Percentiles rank a stretch among this genome's conserved stretches.
Evolutionary conservation across 1,140 invertebrate genomes (phyloP).

Genomic region (Drosophila kikkawai): DNA sequence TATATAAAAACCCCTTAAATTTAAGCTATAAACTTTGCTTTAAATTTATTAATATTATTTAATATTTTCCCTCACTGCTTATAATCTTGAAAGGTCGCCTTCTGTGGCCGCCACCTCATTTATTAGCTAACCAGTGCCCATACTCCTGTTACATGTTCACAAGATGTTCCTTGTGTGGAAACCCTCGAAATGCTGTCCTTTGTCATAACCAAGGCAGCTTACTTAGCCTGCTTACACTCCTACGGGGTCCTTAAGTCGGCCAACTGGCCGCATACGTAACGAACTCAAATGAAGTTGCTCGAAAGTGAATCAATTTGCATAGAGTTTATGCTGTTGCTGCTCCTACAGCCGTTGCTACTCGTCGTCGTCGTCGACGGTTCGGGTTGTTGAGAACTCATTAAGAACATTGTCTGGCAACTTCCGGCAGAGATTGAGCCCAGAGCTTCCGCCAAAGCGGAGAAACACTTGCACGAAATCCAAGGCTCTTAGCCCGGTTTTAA

Average conservation of each 20-base stretch:
- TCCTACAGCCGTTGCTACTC: constrained; percentile 24
- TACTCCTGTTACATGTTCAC: constrained; percentile 17
- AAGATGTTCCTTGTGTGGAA: constrained; percentile 27
- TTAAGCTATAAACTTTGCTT: too few relatives aligned
- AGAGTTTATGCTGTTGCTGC: constrained; percentile 59
- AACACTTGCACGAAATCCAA: constrained; percentile 49
- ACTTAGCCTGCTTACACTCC: constrained; percentile 41
- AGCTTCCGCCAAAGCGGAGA: constrained; percentile 30
- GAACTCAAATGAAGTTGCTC: constrained; percentile 76
- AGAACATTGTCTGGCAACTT: constrained; percentile 49
- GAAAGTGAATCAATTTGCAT: constrained; percentile 75
- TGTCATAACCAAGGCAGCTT: constrained; percentile 54
- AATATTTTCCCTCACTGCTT: constrained; percentile 13
- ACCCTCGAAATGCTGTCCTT: constrained; percentile 37
- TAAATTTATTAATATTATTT: neutral
- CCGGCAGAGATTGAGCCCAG: constrained; percentile 20
- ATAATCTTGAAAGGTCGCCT: constrained; percentile 12
- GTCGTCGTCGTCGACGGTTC: neutral
- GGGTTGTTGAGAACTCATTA: constrained; percentile 69
- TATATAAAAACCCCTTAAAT: too few relatives aligned
- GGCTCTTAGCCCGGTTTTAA: constrained; percentile 13
- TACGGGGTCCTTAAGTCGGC: constrained; percentile 29
- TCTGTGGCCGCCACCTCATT: constrained; percentile 63
- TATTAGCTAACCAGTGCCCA: constrained; percentile 53
- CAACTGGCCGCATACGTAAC: constrained; percentile 72